Evolutionary conservation across 2,797 vertebrate species (phyloP).

Genomic region (Molossus molossus): DNA sequence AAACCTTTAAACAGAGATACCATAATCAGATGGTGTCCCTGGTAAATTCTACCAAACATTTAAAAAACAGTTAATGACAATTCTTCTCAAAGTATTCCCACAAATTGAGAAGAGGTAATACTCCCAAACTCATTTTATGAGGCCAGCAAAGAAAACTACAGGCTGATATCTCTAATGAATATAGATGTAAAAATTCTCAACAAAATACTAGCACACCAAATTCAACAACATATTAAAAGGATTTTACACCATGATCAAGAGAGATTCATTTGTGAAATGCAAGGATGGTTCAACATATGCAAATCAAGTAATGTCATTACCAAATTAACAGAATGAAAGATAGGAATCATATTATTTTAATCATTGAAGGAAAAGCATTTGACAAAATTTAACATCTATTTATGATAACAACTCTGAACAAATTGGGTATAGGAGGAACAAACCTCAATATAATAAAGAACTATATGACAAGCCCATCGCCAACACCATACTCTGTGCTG

Average conservation of each 20-base stretch:
- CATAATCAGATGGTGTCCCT: not conserved
- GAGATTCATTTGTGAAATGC: not conserved
- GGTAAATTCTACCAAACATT: not conserved
- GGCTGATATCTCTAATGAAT: not conserved
- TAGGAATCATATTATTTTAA: not conserved
- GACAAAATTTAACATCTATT: not conserved
- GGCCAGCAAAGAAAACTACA: not conserved
- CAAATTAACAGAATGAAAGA: not conserved
- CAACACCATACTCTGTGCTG: not conserved
- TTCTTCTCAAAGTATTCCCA: not conserved
- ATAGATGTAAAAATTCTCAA: not conserved
- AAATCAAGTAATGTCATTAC: not conserved
- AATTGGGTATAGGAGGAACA: not conserved
- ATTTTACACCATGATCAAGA: not conserved
- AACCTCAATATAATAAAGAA: not conserved
- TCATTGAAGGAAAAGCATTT: not conserved
- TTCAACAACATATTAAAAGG: not conserved
- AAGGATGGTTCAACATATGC: not conserved
- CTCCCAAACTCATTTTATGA: not conserved
- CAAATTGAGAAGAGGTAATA: not conserved
- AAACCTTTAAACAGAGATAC: conserved; percentile 9
- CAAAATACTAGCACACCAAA: not conserved
- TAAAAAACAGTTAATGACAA: not conserved
- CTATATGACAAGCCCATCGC: not conserved
- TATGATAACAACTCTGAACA: not conserved